A percentile compares a stretch with the other conserved stretches of the same genome.
Conservation (phyloP, 2,797 vertebrate species). For the Melanotaenia trifasciata region DNA sequence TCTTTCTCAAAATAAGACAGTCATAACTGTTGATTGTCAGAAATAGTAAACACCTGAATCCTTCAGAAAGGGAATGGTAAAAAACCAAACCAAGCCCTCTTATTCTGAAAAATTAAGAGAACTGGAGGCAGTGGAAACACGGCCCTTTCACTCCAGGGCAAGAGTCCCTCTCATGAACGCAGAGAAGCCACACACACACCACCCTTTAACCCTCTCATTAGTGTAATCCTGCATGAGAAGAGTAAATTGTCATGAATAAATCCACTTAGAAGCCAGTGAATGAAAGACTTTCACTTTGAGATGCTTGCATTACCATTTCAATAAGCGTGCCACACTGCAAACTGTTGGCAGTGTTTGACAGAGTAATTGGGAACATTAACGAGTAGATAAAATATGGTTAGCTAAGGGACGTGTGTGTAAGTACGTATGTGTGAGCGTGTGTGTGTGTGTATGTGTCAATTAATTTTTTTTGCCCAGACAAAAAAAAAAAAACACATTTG, state of each 20-base stretch:
- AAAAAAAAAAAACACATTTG: slow-evolving; percentile 25
- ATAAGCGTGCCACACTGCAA: slow-evolving; percentile 68
- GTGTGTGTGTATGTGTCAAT: slow-evolving; percentile 52
- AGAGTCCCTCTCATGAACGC: slow-evolving; percentile 69
- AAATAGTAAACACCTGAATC: slow-evolving; percentile 44
- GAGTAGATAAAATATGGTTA: slow-evolving; percentile 76
- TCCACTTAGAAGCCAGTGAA: slow-evolving; percentile 79
- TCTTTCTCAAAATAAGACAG: neutral
- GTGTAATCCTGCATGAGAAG: slow-evolving; percentile 79
- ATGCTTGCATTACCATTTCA: slow-evolving; percentile 83
- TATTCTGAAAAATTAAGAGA: slow-evolving; percentile 70
- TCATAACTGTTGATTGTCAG: slow-evolving; percentile 27
- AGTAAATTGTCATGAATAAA: slow-evolving; percentile 84
- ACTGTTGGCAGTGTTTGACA: slow-evolving; percentile 75
- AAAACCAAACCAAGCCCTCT: slow-evolving; percentile 73
- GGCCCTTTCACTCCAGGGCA: slow-evolving; percentile 65
- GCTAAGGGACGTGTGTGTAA: slow-evolving; percentile 38
- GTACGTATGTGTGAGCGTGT: neutral
- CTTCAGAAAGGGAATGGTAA: slow-evolving; percentile 40
- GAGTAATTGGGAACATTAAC: slow-evolving; percentile 82
- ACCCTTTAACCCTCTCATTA: slow-evolving; percentile 83
- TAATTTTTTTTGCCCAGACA: slow-evolving; percentile 32
- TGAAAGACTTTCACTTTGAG: slow-evolving; percentile 79
- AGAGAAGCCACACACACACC: slow-evolving; percentile 56
- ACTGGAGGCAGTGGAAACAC: slow-evolving; percentile 57